A percentile compares a stretch with the other conserved stretches of the same genome.
Conservation (phyloP, 2,888 invertebrate genomes). For the Pristionchus maxplancki region DNA sequence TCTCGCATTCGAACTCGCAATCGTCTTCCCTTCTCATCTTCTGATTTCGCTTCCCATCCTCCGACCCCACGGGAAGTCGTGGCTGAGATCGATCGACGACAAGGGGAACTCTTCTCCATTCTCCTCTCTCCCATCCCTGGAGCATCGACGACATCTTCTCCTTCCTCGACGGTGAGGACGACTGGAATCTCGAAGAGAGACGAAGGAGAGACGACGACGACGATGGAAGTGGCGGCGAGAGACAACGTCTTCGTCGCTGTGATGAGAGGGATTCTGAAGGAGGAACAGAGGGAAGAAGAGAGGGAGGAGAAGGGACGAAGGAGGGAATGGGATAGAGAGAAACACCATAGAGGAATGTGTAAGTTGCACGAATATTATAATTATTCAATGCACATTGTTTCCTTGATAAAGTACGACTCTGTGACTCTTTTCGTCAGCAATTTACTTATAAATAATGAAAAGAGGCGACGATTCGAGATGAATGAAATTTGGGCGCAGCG, state of each 20-base stretch:
- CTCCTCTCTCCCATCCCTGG: conserved; percentile 40
- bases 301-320: neutral
- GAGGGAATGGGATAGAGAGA: neutral
- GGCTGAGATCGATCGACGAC: conserved; percentile 42
- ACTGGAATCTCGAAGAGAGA: conserved; percentile 50
- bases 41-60: conserved; percentile 51
- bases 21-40: conserved; percentile 43
- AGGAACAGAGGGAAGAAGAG: neutral
- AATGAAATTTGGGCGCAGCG: neutral
- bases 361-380: neutral
- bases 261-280: conserved; percentile 37
- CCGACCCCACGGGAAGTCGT: conserved; percentile 47
- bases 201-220: conserved; percentile 15
- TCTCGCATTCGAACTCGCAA: conserved; percentile 42
- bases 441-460: neutral
- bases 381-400: neutral
- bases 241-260: conserved; percentile 49
- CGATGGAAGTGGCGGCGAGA: neutral
- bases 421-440: neutral
- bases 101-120: conserved; percentile 23
- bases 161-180: neutral
- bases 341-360: neutral
- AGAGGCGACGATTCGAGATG: conserved; percentile 24
- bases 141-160: neutral
- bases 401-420: neutral